These are phyloP conservation scores for Dreissena rostriformis DNA, from an alignment of 1,140 invertebrate genomes.

Conservation along the genomic window DNA sequence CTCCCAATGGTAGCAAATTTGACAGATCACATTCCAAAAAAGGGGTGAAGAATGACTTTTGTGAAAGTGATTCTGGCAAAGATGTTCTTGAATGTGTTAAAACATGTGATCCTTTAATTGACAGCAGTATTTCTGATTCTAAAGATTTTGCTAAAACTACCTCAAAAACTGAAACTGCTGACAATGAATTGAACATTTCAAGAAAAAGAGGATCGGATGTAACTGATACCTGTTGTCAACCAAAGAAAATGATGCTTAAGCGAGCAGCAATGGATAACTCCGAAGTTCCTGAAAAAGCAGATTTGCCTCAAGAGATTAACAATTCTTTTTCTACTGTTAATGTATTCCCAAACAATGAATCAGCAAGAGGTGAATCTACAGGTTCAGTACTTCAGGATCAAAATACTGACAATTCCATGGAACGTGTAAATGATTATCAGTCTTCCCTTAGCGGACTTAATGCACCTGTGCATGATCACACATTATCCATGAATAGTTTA, in stretches of 20 bases:
- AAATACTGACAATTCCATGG: no score
- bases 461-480: no score
- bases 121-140: conserved; percentile 1
- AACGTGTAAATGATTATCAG: no score
- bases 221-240: conserved; percentile 24
- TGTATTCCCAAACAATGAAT: no score
- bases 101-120: not conserved
- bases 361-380: no score
- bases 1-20: conserved; percentile 18
- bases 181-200: not conserved
- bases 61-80: conserved; percentile 25
- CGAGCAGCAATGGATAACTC: conserved; percentile 31
- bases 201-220: not conserved
- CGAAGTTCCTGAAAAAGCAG: not conserved
- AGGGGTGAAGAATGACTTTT: not conserved
- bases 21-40: no score
- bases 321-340: no score
- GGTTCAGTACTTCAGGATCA: no score
- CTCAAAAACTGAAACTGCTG: conserved; percentile 12
- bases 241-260: conserved; percentile 46
- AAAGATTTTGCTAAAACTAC: conserved; percentile 47
- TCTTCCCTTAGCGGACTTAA: no score
- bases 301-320: no score
- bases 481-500: no score
- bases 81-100: not conserved